phyloP scores from a whole-genome alignment of 2,888 invertebrate species.

The Tiliacea aurago region DNA sequence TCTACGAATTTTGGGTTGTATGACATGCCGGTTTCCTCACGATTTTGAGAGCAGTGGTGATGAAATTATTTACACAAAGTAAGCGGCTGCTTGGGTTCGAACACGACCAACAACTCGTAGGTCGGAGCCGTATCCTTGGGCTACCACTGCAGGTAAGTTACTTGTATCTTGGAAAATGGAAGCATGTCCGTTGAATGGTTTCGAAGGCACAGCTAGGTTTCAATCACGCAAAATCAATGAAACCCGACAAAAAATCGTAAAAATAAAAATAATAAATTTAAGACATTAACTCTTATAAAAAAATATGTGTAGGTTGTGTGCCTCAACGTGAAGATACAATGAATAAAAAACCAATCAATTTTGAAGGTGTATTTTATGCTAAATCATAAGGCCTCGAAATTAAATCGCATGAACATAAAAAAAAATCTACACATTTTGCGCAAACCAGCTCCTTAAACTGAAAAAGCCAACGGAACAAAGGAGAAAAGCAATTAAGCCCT shows the following conservation, averaged over 20 bases:
- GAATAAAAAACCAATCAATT: slow-evolving; percentile 41
- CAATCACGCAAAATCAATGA: not conserved
- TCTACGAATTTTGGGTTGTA: no score
- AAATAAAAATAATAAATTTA: slow-evolving; percentile 9
- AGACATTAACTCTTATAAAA: slow-evolving; percentile 8
- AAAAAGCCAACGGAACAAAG: slow-evolving; percentile 37
- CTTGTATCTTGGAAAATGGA: not conserved
- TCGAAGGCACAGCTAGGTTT: not conserved
- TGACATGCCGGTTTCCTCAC: no score
- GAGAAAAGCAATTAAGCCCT: slow-evolving; percentile 61
- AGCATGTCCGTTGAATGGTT: not conserved
- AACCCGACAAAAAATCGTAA: not conserved
- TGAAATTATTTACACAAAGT: no score
- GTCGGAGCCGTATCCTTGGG: no score
- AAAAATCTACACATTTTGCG: slow-evolving; percentile 3
- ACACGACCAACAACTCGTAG: no score
- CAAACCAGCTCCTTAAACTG: slow-evolving; percentile 5
- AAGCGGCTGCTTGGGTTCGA: no score
- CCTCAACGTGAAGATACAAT: slow-evolving; percentile 14
- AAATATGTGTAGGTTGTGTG: slow-evolving; percentile 8
- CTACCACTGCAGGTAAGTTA: not conserved
- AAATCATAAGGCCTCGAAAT: slow-evolving; percentile 25
- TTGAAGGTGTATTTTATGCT: slow-evolving; percentile 36
- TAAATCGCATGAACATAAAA: not conserved
- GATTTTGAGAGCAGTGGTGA: no score